These are phyloP conservation scores for Noctilio leporinus DNA, from an alignment of 2,113 vertebrate species.

Conservation along the genomic window DNA sequence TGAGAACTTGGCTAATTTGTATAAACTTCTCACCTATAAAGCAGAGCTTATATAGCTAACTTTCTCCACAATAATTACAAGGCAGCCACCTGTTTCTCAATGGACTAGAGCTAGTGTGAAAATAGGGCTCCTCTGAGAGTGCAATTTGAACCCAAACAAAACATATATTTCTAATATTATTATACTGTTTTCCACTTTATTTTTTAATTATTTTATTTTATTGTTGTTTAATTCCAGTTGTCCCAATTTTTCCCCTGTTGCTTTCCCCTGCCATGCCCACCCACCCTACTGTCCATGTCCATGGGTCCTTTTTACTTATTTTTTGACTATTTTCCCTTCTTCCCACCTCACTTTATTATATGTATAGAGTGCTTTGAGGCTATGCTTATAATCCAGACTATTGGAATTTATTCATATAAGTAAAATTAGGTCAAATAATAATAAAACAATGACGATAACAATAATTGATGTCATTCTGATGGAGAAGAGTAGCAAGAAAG, in stretches of 20 bases:
- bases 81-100: neutral
- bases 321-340: too few relatives aligned
- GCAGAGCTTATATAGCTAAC: neutral
- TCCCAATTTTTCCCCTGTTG: too few relatives aligned
- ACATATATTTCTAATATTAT: neutral
- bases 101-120: neutral
- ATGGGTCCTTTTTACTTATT: too few relatives aligned
- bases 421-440: neutral
- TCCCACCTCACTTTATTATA: too few relatives aligned
- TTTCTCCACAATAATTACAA: neutral
- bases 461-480: neutral
- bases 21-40: neutral
- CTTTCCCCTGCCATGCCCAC: too few relatives aligned
- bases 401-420: neutral
- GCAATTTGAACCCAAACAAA: neutral
- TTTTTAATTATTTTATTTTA: too few relatives aligned
- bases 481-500: neutral
- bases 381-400: neutral
- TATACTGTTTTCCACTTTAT: neutral
- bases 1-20: neutral
- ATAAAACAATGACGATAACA: neutral
- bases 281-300: too few relatives aligned
- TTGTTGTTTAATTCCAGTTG: too few relatives aligned
- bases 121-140: neutral
- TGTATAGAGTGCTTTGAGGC: neutral